phyloP scores from a whole-genome alignment of 2,113 vertebrate species.

The Sinocyclocheilus maitianheensis region DNA sequence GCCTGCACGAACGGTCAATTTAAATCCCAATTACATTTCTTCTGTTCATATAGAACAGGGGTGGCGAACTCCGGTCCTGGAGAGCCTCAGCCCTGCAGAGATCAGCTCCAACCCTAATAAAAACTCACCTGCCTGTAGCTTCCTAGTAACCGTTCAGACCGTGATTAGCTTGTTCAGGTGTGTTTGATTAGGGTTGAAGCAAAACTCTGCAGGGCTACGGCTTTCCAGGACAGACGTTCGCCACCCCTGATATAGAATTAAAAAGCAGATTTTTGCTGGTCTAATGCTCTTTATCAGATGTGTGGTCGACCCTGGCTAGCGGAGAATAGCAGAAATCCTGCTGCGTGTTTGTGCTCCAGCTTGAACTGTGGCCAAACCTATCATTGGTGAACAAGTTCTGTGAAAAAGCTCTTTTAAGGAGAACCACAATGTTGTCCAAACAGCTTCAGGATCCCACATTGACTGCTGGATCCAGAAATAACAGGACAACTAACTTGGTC shows the following conservation, averaged over 20 bases:
- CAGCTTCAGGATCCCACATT: constrained; percentile 2
- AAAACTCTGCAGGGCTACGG: no score
- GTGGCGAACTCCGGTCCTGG: no score
- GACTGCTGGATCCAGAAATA: constrained; percentile 28
- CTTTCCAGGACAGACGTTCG: no score
- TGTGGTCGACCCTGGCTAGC: not conserved
- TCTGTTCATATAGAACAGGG: not conserved
- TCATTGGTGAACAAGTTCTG: constrained; percentile 30
- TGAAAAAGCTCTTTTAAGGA: constrained; percentile 55
- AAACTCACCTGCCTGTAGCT: no score
- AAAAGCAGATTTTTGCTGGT: not conserved
- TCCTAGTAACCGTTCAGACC: no score
- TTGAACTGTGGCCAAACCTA: constrained; percentile 20
- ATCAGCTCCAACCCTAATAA: no score
- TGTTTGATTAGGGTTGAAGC: no score
- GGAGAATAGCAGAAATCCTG: constrained; percentile 31
- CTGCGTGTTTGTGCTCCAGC: constrained; percentile 35
- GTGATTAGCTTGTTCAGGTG: no score
- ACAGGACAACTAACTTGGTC: constrained; percentile 25
- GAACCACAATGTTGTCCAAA: not conserved
- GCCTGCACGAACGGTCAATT: not conserved
- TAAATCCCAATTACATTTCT: not conserved
- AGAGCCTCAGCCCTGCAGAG: no score
- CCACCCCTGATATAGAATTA: not conserved
- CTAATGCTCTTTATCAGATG: not conserved